These are phyloP conservation scores for Sylvietta virens DNA, from an alignment of 2,113 vertebrate species.

Conservation along the genomic window DNA sequence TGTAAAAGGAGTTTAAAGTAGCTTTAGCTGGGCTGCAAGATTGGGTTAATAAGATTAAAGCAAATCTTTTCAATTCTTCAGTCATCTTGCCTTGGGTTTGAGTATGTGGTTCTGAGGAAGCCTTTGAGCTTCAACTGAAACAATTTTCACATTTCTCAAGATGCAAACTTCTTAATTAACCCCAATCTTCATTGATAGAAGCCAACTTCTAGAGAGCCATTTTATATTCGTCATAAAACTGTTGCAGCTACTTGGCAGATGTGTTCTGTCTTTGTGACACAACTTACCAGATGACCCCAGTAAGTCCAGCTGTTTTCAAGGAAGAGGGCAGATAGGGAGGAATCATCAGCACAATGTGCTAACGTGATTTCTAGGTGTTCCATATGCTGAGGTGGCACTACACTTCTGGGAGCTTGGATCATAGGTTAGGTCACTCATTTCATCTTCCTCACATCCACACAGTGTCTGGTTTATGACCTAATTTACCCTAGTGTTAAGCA, in stretches of 20 bases:
- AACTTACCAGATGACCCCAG: neutral
- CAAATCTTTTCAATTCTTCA: constrained; percentile 41
- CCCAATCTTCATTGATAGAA: neutral
- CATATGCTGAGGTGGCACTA: neutral
- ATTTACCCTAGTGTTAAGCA: neutral
- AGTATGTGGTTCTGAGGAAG: neutral
- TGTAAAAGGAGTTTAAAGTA: constrained; percentile 65
- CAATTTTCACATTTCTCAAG: neutral
- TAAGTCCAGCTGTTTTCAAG: neutral
- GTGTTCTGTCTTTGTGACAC: neutral
- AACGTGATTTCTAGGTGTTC: neutral
- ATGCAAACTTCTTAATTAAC: constrained; percentile 4
- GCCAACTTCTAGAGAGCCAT: neutral
- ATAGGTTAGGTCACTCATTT: neutral
- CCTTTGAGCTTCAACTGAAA: neutral
- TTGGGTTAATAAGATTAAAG: constrained; percentile 63
- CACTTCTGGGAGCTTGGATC: neutral
- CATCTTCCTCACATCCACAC: neutral
- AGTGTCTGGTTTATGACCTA: neutral
- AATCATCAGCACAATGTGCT: neutral
- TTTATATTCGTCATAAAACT: neutral
- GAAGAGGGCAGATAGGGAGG: neutral
- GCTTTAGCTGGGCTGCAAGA: constrained; percentile 53
- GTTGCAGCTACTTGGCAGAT: neutral
- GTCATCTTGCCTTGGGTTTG: constrained; percentile 16